Evolutionary conservation across 2,113 vertebrate species (phyloP).

Genomic region (Toxotes chatareus): DNA sequence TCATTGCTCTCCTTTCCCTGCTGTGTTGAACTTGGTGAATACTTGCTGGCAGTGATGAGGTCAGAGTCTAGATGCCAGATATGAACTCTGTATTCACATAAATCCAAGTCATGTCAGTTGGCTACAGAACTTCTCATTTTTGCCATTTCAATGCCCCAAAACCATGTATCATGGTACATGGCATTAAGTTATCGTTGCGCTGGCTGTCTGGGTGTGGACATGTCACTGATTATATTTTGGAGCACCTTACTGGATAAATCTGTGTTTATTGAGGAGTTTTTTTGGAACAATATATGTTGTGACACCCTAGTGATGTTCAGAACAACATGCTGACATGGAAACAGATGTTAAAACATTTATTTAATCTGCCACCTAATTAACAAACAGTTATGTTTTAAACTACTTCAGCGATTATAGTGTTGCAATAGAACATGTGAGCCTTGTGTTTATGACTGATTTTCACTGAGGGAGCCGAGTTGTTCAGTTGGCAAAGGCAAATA

Average conservation of each 20-base stretch:
- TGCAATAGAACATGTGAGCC: not conserved
- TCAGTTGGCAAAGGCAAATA: not conserved
- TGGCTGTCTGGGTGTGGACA: conserved; percentile 1
- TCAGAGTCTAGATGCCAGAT: conserved; percentile 39
- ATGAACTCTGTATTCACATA: conserved; percentile 39
- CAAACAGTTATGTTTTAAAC: not conserved
- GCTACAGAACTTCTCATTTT: conserved; percentile 7
- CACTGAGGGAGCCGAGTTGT: not conserved
- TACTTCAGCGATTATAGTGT: not conserved
- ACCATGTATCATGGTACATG: not conserved
- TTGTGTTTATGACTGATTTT: conserved; percentile 6
- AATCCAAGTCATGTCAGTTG: conserved; percentile 10
- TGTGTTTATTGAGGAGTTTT: not conserved
- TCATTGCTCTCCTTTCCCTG: conserved; percentile 11
- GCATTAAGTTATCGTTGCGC: not conserved
- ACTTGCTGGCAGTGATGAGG: conserved; percentile 21
- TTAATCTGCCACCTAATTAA: conserved; percentile 3
- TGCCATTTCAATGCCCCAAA: not conserved
- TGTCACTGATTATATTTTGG: not conserved
- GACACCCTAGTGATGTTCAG: not conserved
- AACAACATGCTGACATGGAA: not conserved
- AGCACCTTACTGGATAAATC: not conserved
- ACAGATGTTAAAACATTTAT: conserved; percentile 1
- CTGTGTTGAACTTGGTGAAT: conserved; percentile 32
- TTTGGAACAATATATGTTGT: too few relatives aligned